Conservation (phyloP, 1,140 invertebrate species). For the Aphaenogaster floridana region DNA sequence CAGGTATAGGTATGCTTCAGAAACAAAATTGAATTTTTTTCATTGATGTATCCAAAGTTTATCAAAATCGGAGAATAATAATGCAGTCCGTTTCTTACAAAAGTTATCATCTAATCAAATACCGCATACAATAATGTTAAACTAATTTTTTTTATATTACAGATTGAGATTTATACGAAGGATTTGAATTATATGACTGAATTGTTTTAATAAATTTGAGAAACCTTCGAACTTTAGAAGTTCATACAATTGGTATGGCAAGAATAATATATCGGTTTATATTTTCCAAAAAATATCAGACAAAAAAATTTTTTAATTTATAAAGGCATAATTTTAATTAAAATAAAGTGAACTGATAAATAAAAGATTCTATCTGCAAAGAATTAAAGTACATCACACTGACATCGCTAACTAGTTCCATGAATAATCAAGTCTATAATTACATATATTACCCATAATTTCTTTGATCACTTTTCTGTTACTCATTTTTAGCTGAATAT, state of each 20-base stretch:
- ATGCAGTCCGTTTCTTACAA: no score
- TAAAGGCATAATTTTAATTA: not conserved
- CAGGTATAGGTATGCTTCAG: no score
- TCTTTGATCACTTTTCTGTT: not conserved
- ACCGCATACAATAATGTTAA: no score
- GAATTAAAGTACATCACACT: not conserved
- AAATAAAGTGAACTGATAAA: not conserved
- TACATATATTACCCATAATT: not conserved
- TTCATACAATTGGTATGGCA: not conserved
- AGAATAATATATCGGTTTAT: not conserved
- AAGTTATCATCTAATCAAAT: no score
- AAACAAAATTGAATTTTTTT: no score
- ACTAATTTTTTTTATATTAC: not conserved
- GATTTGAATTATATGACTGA: not conserved
- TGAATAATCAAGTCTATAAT: not conserved
- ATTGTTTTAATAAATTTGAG: not conserved
- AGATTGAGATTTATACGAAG: not conserved
- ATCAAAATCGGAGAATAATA: no score
- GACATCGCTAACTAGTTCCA: not conserved
- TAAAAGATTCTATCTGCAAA: not conserved
- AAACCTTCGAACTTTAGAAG: not conserved
- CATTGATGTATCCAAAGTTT: no score
- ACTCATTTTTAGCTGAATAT: not conserved
- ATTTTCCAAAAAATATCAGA: not conserved
- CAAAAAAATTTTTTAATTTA: not conserved